Base-by-base conservation (phyloP, 2,888 invertebrate species). In the Ptycholaimellus sp. region DNA sequence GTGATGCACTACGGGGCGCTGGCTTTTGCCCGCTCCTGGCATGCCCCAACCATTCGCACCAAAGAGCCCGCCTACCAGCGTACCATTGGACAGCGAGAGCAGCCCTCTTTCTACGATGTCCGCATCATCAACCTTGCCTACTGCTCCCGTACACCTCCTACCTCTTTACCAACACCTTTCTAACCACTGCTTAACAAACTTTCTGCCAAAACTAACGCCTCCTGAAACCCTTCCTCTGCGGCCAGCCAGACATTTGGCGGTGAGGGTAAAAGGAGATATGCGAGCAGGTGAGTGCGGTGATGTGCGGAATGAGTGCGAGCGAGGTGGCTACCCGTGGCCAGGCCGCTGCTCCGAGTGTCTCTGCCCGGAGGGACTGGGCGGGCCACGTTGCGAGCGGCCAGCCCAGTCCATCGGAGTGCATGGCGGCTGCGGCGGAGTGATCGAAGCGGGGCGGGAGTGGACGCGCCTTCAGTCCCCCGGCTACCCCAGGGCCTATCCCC, bases 1-100 rank as follows among this genome's bases (percentile, higher is more conserved):
- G 42, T 37, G 13, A 42, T 42, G 42, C 42, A 42, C 33, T 42
- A 42, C 25, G 42, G 40, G 3, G 33, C 42, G 9, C 30, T 25
- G 30, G 39, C 42, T 5, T 42, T 42, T 20, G 33, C 39, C 2
- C 30, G 18, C n/a, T 33, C 36, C 23, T 33, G 30, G 31, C 19
- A 25, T 11, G 30, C 30, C 11, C 25, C 19, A 3, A 42, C 42
- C 3, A 36, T 42, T 6, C 14, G 13, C 18, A 42, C 42, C 7
- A 20, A 29, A 2, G 16, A 29, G 11, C 36, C 37, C 2, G 37
- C n/a, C 2, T 42, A 37, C 20, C 42, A 40, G 35, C 30, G 37
- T 3, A 42, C 42, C 13, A 42, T 42, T 23, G 42, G 40, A 3
- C 42, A 42, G 27, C 23, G 42, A 3, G 42, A 42, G 28, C 3